Evolutionary conservation across 2,888 invertebrate genomes (phyloP), one percentile per base, ranked within the genome.

Genomic region (Arge pagana): DNA sequence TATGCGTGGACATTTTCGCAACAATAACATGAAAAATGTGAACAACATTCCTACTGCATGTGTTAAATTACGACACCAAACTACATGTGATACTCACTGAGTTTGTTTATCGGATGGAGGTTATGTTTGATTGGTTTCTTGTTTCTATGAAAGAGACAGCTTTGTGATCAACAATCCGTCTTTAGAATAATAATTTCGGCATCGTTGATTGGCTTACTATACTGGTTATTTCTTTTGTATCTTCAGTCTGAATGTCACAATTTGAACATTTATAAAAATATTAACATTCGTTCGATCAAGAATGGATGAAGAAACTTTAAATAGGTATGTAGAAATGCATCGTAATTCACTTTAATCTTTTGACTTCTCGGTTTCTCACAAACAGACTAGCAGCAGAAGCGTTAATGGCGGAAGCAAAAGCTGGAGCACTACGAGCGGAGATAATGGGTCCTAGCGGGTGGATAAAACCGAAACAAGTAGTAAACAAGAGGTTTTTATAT

Each of bases 371-470:
- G 40, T 16, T 15, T 1, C 42, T 51, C 16, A 15, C 4, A 6
- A 11, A 30, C 3, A 72, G 74, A 50, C 58, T 76, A 24, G 76
- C 76, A n/a, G 72, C 65, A 3, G 75, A 76, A 55, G 76, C 75
- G 45, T 56, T 76, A 40, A 50, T 76, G 11, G 69, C 74, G 55
- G 76, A 76, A 57, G 76, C 76, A 0, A 73, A 74, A 53, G 43
- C 67, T 31, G 74, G 75, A 19, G 75, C 75, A 8, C 65, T 60
- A 52, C 62, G 76, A 49, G 76, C 76, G 3, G 74, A 74, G 52
- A 60, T 72, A 10, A 68, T 75, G 67, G 76, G 76, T 15, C 76
- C 76, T 2, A 75, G 70, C 56, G 76, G 76, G 13, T 76, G 75
- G 76, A 54, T 74, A 8, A 76, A 72, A 58, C 74, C 73, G 10